Evolutionary conservation across 2,888 invertebrate species (phyloP), one percentile per base, ranked within the genome.

Genomic region (Napeogenes inachia): DNA sequence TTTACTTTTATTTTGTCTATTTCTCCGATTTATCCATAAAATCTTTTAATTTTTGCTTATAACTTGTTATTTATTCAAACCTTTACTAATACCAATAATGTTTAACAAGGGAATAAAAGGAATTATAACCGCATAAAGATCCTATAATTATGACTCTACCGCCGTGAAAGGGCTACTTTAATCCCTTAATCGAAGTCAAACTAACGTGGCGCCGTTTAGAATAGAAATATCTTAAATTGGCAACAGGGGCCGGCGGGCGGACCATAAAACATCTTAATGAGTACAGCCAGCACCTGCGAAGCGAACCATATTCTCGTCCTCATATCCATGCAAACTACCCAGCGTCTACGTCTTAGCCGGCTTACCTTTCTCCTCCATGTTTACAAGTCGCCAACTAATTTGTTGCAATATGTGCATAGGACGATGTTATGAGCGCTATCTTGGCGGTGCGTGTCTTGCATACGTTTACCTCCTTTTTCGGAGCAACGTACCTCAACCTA

Each of bases 211-310:
- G 85, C 83, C 83, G 88, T 85, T 82, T 87, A 84, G 90, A 90
- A 89, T 89, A 90, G 89, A 90, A 90, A 90, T 89, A 90, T 88
- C 89, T 90, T 88, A 90, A 90, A 90, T 89, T 88, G 89, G 88
- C 83, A 87, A 86, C 87, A 84, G 84, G 87, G 89, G 89, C 90
- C 89, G 85, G 86, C 84, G 87, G 87, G 79, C 85, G 85, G 84
- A 81, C 85, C 90, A 91, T 91, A 91, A 91, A 91, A 90, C 91
- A 91, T 91, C 91, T 91, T 91, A 91, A 91, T 91, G 91, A 91
- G 91, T 87, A 86, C 84, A 82, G 84, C 87, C 80, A 84, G 87
- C 91, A 91, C 89, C 89, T 91, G 91, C 77, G 89, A 79, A 80
- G 82, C 82, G 82, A 21, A 21, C 86, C 85, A 89, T 91, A 89